phyloP scores from a whole-genome alignment of 2,113 vertebrate genomes.

The Miniopterus natalensis region DNA sequence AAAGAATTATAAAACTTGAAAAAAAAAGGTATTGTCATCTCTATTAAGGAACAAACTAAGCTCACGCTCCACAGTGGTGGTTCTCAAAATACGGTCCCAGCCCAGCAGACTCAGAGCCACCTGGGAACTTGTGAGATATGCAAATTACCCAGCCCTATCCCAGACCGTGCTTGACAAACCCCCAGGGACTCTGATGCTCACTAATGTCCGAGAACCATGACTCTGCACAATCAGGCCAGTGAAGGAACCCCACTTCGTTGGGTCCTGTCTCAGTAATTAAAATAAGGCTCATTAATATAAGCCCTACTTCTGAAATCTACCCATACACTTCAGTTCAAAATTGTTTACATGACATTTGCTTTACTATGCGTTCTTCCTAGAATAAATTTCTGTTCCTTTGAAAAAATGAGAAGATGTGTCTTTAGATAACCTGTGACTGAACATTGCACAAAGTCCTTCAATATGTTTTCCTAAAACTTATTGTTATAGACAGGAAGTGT shows the following conservation, averaged over 20 bases:
- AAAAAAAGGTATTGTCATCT: background rate
- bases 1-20: background rate
- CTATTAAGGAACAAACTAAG: background rate
- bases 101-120: background rate
- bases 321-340: background rate
- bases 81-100: background rate
- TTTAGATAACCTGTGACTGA: background rate
- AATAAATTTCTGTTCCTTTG: background rate
- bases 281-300: background rate
- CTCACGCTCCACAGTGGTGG: background rate
- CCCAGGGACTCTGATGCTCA: background rate
- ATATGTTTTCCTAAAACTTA: background rate
- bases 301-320: background rate
- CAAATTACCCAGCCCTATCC: too few relatives aligned
- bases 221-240: rapidly evolving
- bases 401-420: background rate
- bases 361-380: background rate
- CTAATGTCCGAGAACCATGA: background rate
- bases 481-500: background rate
- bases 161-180: background rate
- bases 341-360: background rate
- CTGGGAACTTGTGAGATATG: too few relatives aligned
- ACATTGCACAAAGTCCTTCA: background rate
- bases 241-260: background rate
- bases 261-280: background rate